Percentiles rank a stretch among this genome's conserved stretches.
These are phyloP conservation scores for Odocoileus hemionus DNA, from an alignment of 2,113 vertebrate genomes.

Conservation along the genomic window DNA sequence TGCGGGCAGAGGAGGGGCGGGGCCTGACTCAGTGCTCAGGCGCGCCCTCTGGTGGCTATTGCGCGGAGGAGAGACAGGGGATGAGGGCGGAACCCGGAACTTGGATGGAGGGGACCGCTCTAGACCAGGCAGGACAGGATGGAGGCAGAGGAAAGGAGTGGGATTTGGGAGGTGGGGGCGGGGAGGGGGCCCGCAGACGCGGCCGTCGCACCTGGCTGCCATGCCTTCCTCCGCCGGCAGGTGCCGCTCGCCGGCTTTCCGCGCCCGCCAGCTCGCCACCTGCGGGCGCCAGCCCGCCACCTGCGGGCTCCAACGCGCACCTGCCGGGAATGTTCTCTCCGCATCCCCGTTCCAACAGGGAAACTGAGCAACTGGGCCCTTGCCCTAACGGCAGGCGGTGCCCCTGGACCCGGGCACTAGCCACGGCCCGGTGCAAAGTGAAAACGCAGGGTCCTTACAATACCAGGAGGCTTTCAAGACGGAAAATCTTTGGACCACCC, in stretches of 20 bases:
- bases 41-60: neutral
- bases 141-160: neutral
- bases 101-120: neutral
- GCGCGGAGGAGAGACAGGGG: accelerated
- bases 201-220: accelerated
- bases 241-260: neutral
- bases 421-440: neutral
- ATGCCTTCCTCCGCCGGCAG: neutral
- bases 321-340: accelerated
- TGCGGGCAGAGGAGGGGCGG: neutral
- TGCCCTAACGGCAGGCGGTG: too few species aligned
- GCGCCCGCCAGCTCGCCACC: neutral
- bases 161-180: accelerated
- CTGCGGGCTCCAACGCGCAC: neutral
- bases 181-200: accelerated
- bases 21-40: neutral
- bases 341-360: neutral
- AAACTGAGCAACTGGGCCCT: neutral
- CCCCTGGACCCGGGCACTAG: neutral
- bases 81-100: too few species aligned
- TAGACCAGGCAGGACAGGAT: too few species aligned
- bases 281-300: neutral
- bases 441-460: neutral
- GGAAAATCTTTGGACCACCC: neutral
- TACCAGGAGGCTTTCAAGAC: neutral